Base-by-base conservation (phyloP, 2,113 vertebrate genomes). In the Pristiophorus japonicus region DNA sequence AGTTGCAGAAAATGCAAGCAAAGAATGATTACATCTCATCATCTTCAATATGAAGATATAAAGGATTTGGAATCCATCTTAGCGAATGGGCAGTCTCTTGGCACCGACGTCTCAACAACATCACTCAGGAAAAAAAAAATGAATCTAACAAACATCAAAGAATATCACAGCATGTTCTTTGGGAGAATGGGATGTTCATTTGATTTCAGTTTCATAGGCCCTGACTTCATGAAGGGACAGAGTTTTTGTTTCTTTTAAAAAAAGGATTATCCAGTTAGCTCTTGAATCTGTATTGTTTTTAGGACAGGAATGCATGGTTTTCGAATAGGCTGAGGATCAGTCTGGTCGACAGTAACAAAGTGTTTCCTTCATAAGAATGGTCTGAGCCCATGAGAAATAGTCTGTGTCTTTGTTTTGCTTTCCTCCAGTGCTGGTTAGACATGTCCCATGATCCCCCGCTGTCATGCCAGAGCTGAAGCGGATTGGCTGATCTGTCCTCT, bases 401-500 rank as follows among this genome's bases (percentile, higher is more conserved):
- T 94, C 93, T 94, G 93, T 1, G 24, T 73, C 66, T 94, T 94
- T 94, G 65, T 70, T 94, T 65, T 70, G 42, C 65, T 88, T 88
- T 70, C 92, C 92, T 70, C 92, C 42, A 70, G 42, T 94, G 93
- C 93, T 70, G 88, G 47, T 94, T 59, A 27, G 45, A 51, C 65
- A 51, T 51, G 93, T 73, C 93, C 65, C 66, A 34, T 51, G 24
- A 27, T 94, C 66, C 66, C 62, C 12, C 4, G 96, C 96, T 96
- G 97, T 99, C 98, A 99, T 97, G 99, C 99, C 98, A 99, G 98
- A 20, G 98, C 97, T 0, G 98, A 98, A 0, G 98, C 98, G 34
- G 98, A 98, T 97, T 99, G 99, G 96, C 97, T 99, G 98, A 99
- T 98, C 97, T 99, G 99, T 96, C 98, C 98, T 97, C 98, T 98